Percentiles rank a stretch among this genome's conserved stretches.
These are phyloP conservation scores for Rhagonycha fulva DNA, from an alignment of 2,888 invertebrate species.

Conservation along the genomic window DNA sequence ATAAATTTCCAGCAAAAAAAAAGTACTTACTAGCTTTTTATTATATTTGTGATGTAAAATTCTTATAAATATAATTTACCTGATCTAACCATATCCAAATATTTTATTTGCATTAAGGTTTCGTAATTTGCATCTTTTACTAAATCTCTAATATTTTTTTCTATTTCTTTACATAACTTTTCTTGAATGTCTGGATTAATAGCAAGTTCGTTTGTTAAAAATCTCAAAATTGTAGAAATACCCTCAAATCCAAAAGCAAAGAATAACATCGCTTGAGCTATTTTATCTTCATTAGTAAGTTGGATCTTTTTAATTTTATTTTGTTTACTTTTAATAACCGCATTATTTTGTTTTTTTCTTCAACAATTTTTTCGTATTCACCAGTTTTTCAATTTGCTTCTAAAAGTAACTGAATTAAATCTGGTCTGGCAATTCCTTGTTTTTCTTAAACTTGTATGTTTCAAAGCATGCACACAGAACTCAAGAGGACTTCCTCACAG, in stretches of 20 bases:
- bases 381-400: conserved; percentile 43
- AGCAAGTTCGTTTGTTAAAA: not conserved
- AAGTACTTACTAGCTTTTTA: too few species aligned
- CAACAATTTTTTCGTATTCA: conserved; percentile 23
- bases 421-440: conserved; percentile 45
- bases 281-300: not conserved
- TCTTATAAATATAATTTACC: too few species aligned
- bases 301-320: not conserved
- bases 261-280: not conserved
- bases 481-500: too few species aligned
- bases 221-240: not conserved
- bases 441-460: conserved; percentile 41
- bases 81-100: not conserved
- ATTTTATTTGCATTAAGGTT: not conserved
- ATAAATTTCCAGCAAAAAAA: too few species aligned
- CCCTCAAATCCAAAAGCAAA: not conserved
- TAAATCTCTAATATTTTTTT: not conserved
- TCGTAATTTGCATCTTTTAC: not conserved
- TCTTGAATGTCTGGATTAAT: not conserved
- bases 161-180: not conserved
- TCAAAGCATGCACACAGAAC: too few species aligned
- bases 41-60: too few species aligned
- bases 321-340: not conserved
- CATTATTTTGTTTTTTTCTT: not conserved
- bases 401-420: conserved; percentile 53